Base-by-base conservation (phyloP, 2,113 vertebrate species). In the Callithrix jacchus region DNA sequence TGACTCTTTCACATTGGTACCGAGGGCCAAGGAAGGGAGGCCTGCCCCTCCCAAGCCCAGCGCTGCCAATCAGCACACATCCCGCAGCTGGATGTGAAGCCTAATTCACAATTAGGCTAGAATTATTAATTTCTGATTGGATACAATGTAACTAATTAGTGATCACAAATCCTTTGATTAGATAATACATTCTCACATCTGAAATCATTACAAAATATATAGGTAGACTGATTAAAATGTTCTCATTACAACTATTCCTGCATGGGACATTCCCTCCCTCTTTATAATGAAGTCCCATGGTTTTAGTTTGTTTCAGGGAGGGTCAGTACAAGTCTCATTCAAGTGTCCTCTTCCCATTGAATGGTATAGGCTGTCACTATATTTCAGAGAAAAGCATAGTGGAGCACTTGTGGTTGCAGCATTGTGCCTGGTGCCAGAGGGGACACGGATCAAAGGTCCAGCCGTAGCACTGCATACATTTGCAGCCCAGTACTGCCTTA, bases 91-190 rank as follows among this genome's bases (percentile, higher is more conserved):
- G 45, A 25, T 80, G 32, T 30, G 8, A 35, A 81, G 49, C 47
- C 49, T 30, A 52, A 11, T 30, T 85, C 20, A 32, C 73, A 71
- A 1, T 89, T 37, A 76, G 42, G 25, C 68, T 80, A 16, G 5
- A n/a, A 45, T 91, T 73, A 61, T 47, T 89, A 49, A 79, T 79
- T 91, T 27, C 71, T 90, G 88, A 91, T 79, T 95, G 56, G 45
- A 83, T 71, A n/a, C 42, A 91, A 2, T 86, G 58, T 58, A 73
- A 27, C 49, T 93, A 76, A 94, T 96, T 86, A 94, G 58, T 88
- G 66, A 86, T 91, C 94, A 90, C 87, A 77, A 42, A 82, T 85
- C 52, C 37, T 96, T 85, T 96, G 91, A 93, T 95, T 80, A 91
- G 87, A 61, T 92, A 82, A 92, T 95, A 94, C 94, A 96, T 90